Conservation (phyloP, 2,797 vertebrate species). For the Mionectes olivaceus region DNA sequence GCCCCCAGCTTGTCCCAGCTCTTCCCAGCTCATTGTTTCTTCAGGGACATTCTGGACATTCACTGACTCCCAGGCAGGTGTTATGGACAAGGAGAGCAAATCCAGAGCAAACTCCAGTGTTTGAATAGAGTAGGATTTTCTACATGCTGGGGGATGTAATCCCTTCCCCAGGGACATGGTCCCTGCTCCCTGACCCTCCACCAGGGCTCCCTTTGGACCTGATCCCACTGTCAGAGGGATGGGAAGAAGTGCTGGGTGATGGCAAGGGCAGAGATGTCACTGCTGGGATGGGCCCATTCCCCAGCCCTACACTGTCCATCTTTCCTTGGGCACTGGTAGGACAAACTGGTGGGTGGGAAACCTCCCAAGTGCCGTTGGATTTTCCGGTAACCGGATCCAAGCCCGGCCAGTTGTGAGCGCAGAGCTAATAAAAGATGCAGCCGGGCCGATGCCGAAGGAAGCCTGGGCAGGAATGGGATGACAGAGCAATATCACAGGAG, state of each 20-base stretch:
- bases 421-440: not conserved
- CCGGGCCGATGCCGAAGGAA: not conserved
- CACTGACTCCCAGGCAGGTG: not conserved
- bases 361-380: rapidly evolving
- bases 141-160: rapidly evolving
- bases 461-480: conserved; percentile 37
- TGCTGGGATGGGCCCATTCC: not conserved
- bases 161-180: rapidly evolving
- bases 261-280: not conserved
- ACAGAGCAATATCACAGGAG: conserved; percentile 61
- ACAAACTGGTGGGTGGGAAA: not conserved
- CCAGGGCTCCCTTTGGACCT: not conserved
- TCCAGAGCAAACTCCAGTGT: not conserved
- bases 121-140: not conserved
- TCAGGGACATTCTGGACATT: not conserved
- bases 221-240: rapidly evolving
- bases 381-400: not conserved
- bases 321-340: not conserved
- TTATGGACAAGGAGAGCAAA: not conserved
- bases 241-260: rapidly evolving
- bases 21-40: rapidly evolving
- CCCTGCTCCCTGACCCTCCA: not conserved
- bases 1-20: not conserved
- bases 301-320: not conserved
- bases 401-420: not conserved